Evolutionary conservation across 2,113 vertebrate genomes (phyloP).

Genomic region (Leptodactylus fuscus): DNA sequence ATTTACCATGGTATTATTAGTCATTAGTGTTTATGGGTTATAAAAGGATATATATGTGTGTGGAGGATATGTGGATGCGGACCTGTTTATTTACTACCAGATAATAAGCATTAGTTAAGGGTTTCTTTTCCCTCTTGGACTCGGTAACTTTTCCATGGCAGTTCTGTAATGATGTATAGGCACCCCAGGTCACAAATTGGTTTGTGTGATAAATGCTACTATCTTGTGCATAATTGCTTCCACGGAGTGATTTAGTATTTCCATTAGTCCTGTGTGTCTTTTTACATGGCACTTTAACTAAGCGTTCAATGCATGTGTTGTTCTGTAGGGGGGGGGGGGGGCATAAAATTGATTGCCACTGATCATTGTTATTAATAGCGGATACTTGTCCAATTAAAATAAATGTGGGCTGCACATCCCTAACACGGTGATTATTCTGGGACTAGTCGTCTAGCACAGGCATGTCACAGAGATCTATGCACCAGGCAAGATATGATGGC

Average conservation of each 20-base stretch:
- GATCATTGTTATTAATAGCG: constrained; percentile 56
- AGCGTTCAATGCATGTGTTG: constrained; percentile 39
- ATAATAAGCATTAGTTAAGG: constrained; percentile 58
- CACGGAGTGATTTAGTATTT: constrained; percentile 55
- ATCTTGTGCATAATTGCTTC: constrained; percentile 60
- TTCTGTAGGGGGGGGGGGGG: constrained; percentile 27
- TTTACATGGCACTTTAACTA: constrained; percentile 49
- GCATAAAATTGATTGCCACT: constrained; percentile 40
- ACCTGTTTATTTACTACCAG: constrained; percentile 27
- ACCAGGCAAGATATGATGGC: background rate
- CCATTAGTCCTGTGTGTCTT: constrained; percentile 57
- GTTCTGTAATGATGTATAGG: constrained; percentile 57
- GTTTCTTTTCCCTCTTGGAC: constrained; percentile 38
- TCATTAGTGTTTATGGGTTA: constrained; percentile 43
- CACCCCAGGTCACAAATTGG: constrained; percentile 58
- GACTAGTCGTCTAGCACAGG: constrained; percentile 1
- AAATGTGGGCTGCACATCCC: constrained; percentile 37
- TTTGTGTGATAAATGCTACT: constrained; percentile 58
- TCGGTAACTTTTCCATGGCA: constrained; percentile 36
- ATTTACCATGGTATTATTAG: constrained; percentile 50
- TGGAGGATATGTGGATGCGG: constrained; percentile 36
- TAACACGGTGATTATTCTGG: constrained; percentile 36
- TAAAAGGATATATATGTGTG: constrained; percentile 47
- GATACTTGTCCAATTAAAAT: constrained; percentile 49
- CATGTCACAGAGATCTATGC: background rate